These are phyloP conservation scores for Dasysyrphus albostriatus DNA, from an alignment of 2,888 invertebrate genomes.

Conservation along the genomic window DNA sequence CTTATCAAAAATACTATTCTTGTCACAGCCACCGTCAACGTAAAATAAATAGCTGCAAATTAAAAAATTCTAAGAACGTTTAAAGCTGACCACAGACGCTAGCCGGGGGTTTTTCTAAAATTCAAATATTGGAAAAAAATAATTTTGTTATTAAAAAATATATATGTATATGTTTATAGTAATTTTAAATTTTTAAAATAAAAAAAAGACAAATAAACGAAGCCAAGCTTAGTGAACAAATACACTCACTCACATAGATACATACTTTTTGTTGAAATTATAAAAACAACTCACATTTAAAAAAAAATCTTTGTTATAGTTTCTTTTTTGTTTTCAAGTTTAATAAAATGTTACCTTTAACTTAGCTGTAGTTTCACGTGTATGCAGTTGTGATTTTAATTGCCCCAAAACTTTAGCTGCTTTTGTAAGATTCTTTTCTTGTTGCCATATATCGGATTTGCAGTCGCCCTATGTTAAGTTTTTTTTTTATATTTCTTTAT, in stretches of 20 bases:
- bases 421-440: constrained; percentile 85
- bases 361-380: constrained; percentile 84
- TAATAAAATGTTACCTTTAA: constrained; percentile 82
- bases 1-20: no score
- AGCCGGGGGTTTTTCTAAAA: not conserved
- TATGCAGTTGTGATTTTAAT: constrained; percentile 84
- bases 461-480: constrained; percentile 82
- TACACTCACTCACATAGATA: constrained; percentile 59
- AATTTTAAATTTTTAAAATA: constrained; percentile 20
- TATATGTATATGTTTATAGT: not conserved
- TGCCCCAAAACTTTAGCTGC: constrained; percentile 86
- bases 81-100: no score
- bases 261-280: constrained; percentile 30
- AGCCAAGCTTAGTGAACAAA: constrained; percentile 66
- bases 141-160: constrained; percentile 18
- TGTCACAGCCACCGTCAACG: no score
- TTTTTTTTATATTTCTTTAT: constrained; percentile 51
- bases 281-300: constrained; percentile 29
- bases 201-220: constrained; percentile 40
- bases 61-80: no score
- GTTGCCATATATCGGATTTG: constrained; percentile 84
- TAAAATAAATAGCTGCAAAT: no score
- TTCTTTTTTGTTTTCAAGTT: constrained; percentile 31
- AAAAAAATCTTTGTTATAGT: constrained; percentile 24
- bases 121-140: constrained; percentile 27